Base-by-base conservation (phyloP, 2,113 vertebrate species). In the Vanacampus margaritifer region DNA sequence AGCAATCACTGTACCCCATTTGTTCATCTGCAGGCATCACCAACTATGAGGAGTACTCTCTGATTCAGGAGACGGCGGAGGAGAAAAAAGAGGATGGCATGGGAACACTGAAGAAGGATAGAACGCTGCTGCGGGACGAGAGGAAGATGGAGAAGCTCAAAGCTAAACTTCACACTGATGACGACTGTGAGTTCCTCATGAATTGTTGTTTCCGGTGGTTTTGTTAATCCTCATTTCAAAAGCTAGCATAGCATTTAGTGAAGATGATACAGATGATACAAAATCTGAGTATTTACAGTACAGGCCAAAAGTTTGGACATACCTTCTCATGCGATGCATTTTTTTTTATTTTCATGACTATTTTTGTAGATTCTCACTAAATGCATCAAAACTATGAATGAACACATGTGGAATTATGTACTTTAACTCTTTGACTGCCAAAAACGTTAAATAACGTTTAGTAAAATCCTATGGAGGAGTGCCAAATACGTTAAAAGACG, bases 91-190 rank as follows among this genome's bases (percentile, higher is more conserved):
- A 99, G n/a, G 97, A 99, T 10, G 91, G 93, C 14, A 95, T 92
- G 13, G 97, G 95, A 0, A 99, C 97, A 0, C 90, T 99, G 53
- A 98, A 96, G 84, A 99, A 99, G 74, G 97, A 99, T 45, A 88
- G 97, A 68, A 98, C 97, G 0, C 83, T 99, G 43, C 86, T 98
- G 56, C 89, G 97, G 23, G 97, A 99, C 0, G 97, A 99, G 86
- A 92, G 94, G 73, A 99, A 99, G 81, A 99, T 99, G 97, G 97
- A 99, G 91, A 99, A 98, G 79, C 87, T 99, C 64, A 99, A 99
- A 87, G 97, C 97, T 50, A 99, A 99, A 73, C 94, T 99, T 13
- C 97, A 99, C 79, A 99, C 97, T 0, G 97, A 99, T 24, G 97
- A 99, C 28, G 97, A 99, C 48, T 41, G 97, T 99, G 81, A 95